Base-by-base conservation (phyloP, 2,113 vertebrate genomes). In the Candoia aspera region DNA sequence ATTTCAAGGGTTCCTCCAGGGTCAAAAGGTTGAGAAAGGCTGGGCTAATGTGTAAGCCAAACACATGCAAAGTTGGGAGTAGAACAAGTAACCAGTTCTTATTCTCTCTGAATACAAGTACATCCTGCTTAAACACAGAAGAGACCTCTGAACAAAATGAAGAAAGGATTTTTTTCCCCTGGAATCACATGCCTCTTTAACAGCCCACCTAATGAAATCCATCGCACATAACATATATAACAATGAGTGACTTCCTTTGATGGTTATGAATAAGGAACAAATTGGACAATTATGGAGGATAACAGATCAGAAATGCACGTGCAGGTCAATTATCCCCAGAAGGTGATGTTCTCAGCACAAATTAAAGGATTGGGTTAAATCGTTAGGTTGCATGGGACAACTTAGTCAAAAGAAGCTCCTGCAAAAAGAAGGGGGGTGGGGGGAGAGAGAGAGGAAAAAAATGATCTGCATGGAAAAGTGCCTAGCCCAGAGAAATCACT, bases 401-500 rank as follows among this genome's bases (percentile, higher is more conserved):
- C 58, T 2, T 42, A 21, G 33, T 33, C 0, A 0, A 0, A 17
- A 58, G 60, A 79, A 54, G 10, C 79, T 33, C 6, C 4, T 42
- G n/a, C 0, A 53, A 90, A 93, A 53, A 19, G 33, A 19, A 42
- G 8, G 8, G 33, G 73, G 1, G 37, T 42, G 42, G 42, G 42
- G 42, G 42, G 42, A 42, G 8, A 6, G 15, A 37, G 68, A n/a
- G n/a, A 68, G 58, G 3, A 15, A 33, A 68, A 85, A 0, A 33
- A 29, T 6, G 49, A 49, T 53, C 49, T 17, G 46, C 54, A n/a
- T 6, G 49, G 83, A 84, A 90, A 60, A 79, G 29, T 17, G 37
- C 21, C 84, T 90, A 21, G 89, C 92, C 89, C 88, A 64, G 5
- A 54, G 54, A 12, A 26, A 87, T 21, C n/a, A 37, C 57, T 86